Evolutionary conservation across 2,113 vertebrate genomes (phyloP).

Genomic region (Uropsilus gracilis): DNA sequence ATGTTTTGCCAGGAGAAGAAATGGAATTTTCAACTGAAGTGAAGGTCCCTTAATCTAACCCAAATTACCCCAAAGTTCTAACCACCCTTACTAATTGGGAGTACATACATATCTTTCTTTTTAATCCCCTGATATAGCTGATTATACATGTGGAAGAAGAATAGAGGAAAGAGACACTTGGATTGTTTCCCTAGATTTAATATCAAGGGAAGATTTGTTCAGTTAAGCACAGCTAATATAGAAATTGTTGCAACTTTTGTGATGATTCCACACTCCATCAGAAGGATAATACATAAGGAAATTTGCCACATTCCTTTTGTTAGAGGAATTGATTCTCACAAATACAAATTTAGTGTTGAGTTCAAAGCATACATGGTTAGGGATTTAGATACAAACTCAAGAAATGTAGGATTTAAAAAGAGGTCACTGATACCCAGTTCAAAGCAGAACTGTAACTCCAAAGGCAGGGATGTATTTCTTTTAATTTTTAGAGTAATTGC

Average conservation of each 20-base stretch:
- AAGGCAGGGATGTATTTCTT: not conserved
- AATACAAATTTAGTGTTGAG: conserved; percentile 21
- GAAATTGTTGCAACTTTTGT: not conserved
- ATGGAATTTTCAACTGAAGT: conserved; percentile 2
- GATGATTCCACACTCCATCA: not conserved
- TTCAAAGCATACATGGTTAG: not conserved
- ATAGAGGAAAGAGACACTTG: not conserved
- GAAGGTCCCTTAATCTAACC: conserved; percentile 25
- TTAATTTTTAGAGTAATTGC: not conserved
- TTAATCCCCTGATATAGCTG: not conserved
- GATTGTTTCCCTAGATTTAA: not conserved
- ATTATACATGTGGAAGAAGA: conserved; percentile 25
- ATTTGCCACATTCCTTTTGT: not conserved
- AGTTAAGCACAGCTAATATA: not conserved
- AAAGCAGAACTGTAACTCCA: not conserved
- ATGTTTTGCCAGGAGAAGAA: not conserved
- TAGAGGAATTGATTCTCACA: not conserved
- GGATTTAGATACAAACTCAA: not conserved
- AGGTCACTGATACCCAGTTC: not conserved
- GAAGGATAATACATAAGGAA: fast-evolving
- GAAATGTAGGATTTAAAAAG: not conserved
- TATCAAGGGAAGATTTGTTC: conserved; percentile 16
- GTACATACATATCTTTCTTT: conserved; percentile 9
- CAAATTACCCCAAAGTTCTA: conserved; percentile 54
- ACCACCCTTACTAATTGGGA: not conserved